Conservation (phyloP, 2,113 vertebrate genomes). For the Symphodus melops region DNA sequence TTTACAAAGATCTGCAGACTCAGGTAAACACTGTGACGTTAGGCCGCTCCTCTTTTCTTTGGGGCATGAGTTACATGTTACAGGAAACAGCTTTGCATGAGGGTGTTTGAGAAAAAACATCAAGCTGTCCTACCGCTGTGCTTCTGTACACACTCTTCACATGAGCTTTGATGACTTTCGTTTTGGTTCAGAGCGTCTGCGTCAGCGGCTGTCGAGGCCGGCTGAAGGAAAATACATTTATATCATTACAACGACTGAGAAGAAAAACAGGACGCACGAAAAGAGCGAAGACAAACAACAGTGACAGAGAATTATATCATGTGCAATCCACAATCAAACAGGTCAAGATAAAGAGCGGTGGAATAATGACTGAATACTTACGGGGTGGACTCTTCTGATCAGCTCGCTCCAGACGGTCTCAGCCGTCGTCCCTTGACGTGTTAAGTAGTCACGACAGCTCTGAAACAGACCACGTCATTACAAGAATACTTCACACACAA, state of each 20-base stretch:
- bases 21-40: too few relatives aligned
- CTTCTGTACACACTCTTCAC: conserved; percentile 51
- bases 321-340: too few relatives aligned
- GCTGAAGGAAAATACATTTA: conserved; percentile 49
- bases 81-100: conserved; percentile 49
- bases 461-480: conserved; percentile 55
- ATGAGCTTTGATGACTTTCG: conserved; percentile 28
- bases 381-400: conserved; percentile 79
- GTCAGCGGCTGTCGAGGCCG: conserved; percentile 32
- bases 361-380: conserved; percentile 32
- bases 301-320: not conserved
- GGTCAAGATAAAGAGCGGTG: not conserved
- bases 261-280: not conserved
- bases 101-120: conserved; percentile 30
- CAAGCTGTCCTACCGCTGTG: conserved; percentile 70
- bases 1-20: not conserved
- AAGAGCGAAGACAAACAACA: not conserved
- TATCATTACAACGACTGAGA: conserved; percentile 10
- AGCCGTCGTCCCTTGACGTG: conserved; percentile 81
- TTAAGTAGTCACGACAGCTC: conserved; percentile 85
- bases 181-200: conserved; percentile 35
- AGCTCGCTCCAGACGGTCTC: conserved; percentile 84
- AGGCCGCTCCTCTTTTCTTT: not conserved
- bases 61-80: not conserved
- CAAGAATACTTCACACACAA: conserved; percentile 20